A percentile compares a stretch with the other conserved stretches of the same genome.
Evolutionary conservation across 2,113 vertebrate genomes (phyloP).

Genomic region (Myiagra hebetior): DNA sequence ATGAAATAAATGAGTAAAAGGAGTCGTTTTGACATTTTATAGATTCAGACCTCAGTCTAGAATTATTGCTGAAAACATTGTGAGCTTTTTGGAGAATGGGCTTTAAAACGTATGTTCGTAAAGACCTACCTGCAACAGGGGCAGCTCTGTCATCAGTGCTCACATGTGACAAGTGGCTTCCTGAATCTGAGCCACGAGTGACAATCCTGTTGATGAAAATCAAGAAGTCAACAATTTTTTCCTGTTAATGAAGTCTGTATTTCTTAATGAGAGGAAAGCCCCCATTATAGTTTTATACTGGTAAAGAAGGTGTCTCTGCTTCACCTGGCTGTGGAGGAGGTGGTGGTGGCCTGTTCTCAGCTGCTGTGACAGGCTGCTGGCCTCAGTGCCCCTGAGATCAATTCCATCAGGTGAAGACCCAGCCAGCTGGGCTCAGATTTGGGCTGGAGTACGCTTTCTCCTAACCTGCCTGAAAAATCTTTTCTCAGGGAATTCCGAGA

Average conservation of each 20-base stretch:
- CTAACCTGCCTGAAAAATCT: neutral
- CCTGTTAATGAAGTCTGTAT: neutral
- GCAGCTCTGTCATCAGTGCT: neutral
- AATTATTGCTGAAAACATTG: neutral
- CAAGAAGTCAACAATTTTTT: neutral
- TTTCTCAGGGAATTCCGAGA: constrained; percentile 87
- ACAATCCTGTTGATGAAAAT: neutral
- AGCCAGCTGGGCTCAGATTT: neutral
- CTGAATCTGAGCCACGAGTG: neutral
- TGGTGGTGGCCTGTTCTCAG: neutral
- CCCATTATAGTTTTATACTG: neutral
- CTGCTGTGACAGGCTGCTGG: neutral
- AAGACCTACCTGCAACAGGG: neutral
- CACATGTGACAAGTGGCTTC: neutral
- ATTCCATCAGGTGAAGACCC: neutral
- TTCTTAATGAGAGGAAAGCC: neutral
- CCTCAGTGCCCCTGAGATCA: neutral
- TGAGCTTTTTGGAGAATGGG: neutral
- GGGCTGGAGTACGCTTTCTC: neutral
- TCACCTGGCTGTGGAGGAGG: neutral
- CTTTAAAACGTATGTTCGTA: neutral
- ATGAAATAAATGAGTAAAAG: neutral
- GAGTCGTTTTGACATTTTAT: neutral
- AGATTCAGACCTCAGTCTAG: neutral
- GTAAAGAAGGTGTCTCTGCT: neutral